Evolutionary conservation across 2,797 vertebrate species (phyloP), one percentile per base, ranked within the genome.

Genomic region (Schizopygopsis pylzovi): DNA sequence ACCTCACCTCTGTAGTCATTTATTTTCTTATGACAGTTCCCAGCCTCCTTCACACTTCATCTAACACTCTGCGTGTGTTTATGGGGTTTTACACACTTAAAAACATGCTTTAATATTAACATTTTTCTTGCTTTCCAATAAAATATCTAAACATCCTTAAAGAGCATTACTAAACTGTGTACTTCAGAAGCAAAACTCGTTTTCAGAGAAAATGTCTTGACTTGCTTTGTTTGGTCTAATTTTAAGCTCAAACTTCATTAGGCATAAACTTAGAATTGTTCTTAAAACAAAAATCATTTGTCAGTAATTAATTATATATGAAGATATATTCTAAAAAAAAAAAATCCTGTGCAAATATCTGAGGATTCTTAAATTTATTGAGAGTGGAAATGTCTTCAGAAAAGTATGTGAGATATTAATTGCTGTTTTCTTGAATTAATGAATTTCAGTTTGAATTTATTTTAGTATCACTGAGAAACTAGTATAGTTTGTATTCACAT

Each of bases 1-100:
- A 85, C 22, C 78, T 67, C 73, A 70, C 79, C 83, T 70, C 83
- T 65, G 28, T 65, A 56, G 33, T n/a, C 18, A 39, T 76, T 54
- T 54, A 75, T 75, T 33, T 75, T 49, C 45, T 33, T 75, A 49
- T 52, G 72, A 52, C 45, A 75, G 28, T 77, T n/a, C 37, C 33
- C 28, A 12, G 52, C 11, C 11, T 65, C 28, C 28, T 33, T 65
- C 61, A 33, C 61, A 65, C 25, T 65, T 63, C 11, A 6, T 63
- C 59, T 22, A 22, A 56, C 8, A 5, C 59, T 2, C 59, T 75
- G 25, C 37, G 28, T 22, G 13, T 28, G n/a, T 73, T 47, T 33
- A 52, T 20, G 73, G 28, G 28, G 47, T 10, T 28, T 49, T 49
- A 49, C 72, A 49, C 45, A 52, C 72, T 75, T 49, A 47, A 75